phyloP scores from a whole-genome alignment of 1,140 invertebrate genomes.

The Glossosoma conforme region DNA sequence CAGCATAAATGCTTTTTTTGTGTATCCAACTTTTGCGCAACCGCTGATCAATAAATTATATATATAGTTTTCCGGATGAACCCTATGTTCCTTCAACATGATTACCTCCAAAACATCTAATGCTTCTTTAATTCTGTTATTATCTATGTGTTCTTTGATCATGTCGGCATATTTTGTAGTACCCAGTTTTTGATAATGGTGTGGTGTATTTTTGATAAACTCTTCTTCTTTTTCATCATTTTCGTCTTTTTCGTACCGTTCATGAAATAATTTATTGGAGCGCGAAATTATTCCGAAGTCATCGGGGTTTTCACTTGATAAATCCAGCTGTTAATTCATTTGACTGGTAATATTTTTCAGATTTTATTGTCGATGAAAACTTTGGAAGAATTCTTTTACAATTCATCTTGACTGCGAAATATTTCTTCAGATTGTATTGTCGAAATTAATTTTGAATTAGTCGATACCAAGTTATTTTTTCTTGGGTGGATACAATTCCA shows the following conservation, averaged over 20 bases:
- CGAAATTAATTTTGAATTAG: no score
- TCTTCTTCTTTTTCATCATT: constrained; percentile 54
- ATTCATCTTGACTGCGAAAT: no score
- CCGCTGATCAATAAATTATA: constrained; percentile 76
- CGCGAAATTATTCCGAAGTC: constrained; percentile 45
- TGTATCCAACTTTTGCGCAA: constrained; percentile 74
- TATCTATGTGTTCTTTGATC: constrained; percentile 61
- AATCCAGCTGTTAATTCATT: no score
- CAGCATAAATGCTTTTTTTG: constrained; percentile 77
- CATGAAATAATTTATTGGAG: constrained; percentile 18
- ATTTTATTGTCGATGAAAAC: no score
- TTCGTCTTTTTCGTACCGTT: constrained; percentile 40
- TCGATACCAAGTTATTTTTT: no score
- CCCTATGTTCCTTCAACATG: constrained; percentile 70
- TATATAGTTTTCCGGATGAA: constrained; percentile 71
- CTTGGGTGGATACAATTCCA: no score
- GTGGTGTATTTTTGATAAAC: constrained; percentile 43
- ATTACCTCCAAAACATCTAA: constrained; percentile 66
- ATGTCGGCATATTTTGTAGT: constrained; percentile 60
- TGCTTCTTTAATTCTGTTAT: constrained; percentile 64
- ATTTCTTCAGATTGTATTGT: no score
- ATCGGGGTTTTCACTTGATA: constrained; percentile 49
- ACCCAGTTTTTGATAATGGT: constrained; percentile 45
- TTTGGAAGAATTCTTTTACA: no score
- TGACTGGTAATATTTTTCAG: no score